phyloP scores from a whole-genome alignment of 1,140 invertebrate species.

The Carposina sasakii region DNA sequence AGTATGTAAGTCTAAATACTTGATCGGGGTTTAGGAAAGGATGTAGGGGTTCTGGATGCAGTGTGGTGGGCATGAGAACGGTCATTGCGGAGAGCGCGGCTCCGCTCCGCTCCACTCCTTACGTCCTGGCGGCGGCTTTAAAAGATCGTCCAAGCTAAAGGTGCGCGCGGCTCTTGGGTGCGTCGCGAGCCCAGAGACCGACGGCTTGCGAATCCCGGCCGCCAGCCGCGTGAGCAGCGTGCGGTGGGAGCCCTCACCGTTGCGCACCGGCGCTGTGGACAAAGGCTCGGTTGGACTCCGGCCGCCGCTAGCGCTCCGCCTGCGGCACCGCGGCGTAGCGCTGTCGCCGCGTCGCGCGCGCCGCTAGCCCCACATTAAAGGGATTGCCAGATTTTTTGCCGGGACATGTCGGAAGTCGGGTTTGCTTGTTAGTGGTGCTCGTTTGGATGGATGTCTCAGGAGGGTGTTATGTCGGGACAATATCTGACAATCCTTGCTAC shows the following conservation, averaged over 20 bases:
- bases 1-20: constrained; percentile 2
- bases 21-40: not conserved
- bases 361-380: constrained; percentile 37
- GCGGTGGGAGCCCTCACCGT: constrained; percentile 60
- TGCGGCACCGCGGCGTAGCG: constrained; percentile 51
- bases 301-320: constrained; percentile 32
- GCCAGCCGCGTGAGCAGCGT: constrained; percentile 82
- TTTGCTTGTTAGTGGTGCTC: constrained; percentile 11
- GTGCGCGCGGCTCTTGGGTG: constrained; percentile 77
- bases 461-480: constrained; percentile 3
- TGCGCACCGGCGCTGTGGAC: constrained; percentile 41
- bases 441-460: too few relatives aligned
- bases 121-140: constrained; percentile 82
- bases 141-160: constrained; percentile 87
- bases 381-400: constrained; percentile 30
- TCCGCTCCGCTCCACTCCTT: constrained; percentile 69
- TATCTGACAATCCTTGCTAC: constrained; percentile 27
- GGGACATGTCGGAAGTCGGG: too few relatives aligned
- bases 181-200: constrained; percentile 81
- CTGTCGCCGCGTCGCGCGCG: constrained; percentile 35
- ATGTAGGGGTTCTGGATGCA: not conserved
- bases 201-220: constrained; percentile 87
- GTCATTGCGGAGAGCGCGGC: constrained; percentile 50
- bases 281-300: constrained; percentile 42
- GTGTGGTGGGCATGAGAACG: not conserved